Percentiles rank a stretch among this genome's conserved stretches.
Conservation (phyloP, 2,888 invertebrate species). For the Furcula furcula region DNA sequence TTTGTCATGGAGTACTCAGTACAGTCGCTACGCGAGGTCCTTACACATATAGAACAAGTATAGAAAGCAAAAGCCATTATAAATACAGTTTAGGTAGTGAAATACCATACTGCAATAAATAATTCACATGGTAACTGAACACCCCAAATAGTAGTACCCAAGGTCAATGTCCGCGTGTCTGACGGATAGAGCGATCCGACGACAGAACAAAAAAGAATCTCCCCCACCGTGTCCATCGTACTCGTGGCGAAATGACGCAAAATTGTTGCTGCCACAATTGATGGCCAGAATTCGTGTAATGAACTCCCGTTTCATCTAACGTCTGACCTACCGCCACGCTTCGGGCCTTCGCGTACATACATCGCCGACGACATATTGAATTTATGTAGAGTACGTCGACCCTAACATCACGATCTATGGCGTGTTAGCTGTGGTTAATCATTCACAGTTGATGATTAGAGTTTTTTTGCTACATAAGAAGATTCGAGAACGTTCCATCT, state of each 20-base stretch:
- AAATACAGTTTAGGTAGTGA: constrained; percentile 4
- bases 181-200: constrained; percentile 64
- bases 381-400: constrained; percentile 56
- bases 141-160: constrained; percentile 63
- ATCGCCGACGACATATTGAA: constrained; percentile 52
- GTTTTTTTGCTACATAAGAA: constrained; percentile 14
- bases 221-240: constrained; percentile 50
- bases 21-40: background rate
- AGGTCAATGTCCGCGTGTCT: constrained; percentile 73
- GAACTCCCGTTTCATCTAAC: constrained; percentile 47
- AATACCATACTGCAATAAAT: constrained; percentile 4
- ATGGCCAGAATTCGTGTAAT: constrained; percentile 56
- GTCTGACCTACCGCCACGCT: constrained; percentile 50
- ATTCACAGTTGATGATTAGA: constrained; percentile 11
- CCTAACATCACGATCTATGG: constrained; percentile 40
- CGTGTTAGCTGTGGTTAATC: constrained; percentile 24
- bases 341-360: constrained; percentile 45
- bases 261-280: constrained; percentile 60
- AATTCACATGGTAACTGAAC: constrained; percentile 46
- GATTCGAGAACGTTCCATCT: constrained; percentile 3
- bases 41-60: background rate
- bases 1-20: background rate
- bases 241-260: constrained; percentile 64
- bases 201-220: constrained; percentile 68
- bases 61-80: constrained; percentile 5